Evolutionary conservation across 2,888 invertebrate genomes (phyloP).

Genomic region (Camponotus fellah): DNA sequence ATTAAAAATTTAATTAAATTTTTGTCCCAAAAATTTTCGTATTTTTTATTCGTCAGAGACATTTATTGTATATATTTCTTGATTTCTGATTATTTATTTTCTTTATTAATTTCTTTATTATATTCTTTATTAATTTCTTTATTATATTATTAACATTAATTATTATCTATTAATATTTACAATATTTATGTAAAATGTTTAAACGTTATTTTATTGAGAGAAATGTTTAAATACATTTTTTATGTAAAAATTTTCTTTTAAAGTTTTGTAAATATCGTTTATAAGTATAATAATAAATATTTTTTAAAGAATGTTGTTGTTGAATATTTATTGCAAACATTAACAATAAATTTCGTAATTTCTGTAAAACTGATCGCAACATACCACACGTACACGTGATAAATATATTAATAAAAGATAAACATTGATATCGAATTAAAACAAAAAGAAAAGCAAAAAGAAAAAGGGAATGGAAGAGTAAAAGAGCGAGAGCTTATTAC

Average conservation of each 20-base stretch:
- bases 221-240: neutral
- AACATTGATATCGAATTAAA: neutral
- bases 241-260: neutral
- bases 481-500: neutral
- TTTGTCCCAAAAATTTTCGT: neutral
- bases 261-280: neutral
- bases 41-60: neutral
- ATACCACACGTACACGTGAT: neutral
- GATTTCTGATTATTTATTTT: no score
- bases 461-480: neutral
- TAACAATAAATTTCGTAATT: neutral
- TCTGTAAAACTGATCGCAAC: neutral
- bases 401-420: neutral
- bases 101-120: no score
- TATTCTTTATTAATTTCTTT: no score
- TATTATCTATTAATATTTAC: neutral
- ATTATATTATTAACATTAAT: neutral
- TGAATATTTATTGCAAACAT: neutral
- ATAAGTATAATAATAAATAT: neutral
- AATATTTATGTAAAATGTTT: neutral
- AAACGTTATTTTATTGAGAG: neutral
- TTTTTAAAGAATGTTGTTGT: neutral
- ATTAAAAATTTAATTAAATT: neutral
- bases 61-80: no score
- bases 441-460: neutral